A percentile compares a stretch with the other conserved stretches of the same genome.
Evolutionary conservation across 2,888 invertebrate species (phyloP).

Genomic region (Nezara viridula): DNA sequence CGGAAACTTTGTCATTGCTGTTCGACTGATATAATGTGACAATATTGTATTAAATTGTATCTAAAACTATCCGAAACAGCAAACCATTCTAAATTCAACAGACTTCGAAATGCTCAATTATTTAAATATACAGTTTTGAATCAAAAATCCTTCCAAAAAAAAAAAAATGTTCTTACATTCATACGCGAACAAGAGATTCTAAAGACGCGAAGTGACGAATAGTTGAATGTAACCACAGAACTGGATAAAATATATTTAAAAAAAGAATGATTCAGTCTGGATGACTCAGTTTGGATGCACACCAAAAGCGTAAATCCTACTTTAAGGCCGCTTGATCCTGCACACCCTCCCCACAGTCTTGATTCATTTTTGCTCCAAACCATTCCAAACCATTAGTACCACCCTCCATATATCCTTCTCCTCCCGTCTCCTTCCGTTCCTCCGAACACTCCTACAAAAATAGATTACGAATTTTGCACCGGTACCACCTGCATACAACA

Average conservation of each 20-base stretch:
- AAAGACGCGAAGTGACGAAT: neutral
- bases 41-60: no score
- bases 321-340: neutral
- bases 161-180: no score
- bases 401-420: neutral
- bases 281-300: constrained; percentile 12
- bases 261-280: neutral
- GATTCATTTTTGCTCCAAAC: constrained; percentile 8
- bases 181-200: neutral
- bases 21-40: no score
- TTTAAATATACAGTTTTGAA: no score
- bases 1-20: no score
- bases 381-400: neutral
- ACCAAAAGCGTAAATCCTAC: constrained; percentile 3
- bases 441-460: neutral
- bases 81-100: no score
- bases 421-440: neutral
- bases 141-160: no score
- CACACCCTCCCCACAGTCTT: neutral
- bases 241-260: neutral
- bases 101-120: no score
- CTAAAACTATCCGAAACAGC: no score
- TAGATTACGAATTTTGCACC: neutral
- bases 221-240: neutral
- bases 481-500: neutral